Evolutionary conservation across 2,113 vertebrate genomes (phyloP).

Genomic region (Ranitomeya imitator): DNA sequence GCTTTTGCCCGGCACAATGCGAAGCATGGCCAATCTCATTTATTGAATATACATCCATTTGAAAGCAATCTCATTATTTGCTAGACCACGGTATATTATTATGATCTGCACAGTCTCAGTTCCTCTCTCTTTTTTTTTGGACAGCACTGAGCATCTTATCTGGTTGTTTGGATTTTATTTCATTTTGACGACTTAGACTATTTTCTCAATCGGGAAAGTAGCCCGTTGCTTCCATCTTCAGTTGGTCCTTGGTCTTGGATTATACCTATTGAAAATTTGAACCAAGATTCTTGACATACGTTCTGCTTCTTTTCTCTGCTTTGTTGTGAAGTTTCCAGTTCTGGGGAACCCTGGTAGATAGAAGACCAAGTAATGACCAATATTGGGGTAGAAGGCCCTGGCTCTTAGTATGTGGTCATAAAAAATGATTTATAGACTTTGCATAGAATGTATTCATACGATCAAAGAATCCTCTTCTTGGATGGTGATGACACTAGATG

Average conservation of each 20-base stretch:
- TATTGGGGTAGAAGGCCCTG: too few relatives aligned
- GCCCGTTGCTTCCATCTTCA: not conserved
- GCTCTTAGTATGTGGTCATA: not conserved
- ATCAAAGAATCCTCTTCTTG: not conserved
- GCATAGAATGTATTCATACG: too few relatives aligned
- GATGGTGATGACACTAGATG: not conserved
- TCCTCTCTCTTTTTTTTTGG: not conserved
- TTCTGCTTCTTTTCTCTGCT: not conserved
- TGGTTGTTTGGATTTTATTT: not conserved
- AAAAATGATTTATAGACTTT: not conserved
- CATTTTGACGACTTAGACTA: not conserved
- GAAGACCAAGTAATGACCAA: not conserved
- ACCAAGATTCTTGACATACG: not conserved
- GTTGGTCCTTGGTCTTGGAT: not conserved
- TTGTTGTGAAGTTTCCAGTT: not conserved
- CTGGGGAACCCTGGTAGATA: not conserved
- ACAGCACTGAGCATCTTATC: not conserved
- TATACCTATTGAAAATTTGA: not conserved
- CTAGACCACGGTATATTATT: conserved; percentile 8
- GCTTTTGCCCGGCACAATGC: conserved; percentile 9
- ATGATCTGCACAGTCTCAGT: not conserved
- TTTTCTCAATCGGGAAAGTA: not conserved
- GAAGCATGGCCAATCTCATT: conserved; percentile 29
- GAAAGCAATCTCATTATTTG: conserved; percentile 40
- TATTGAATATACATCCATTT: conserved; percentile 21